Conservation (phyloP, 2,888 invertebrate genomes). For the Netelia inedita region DNA sequence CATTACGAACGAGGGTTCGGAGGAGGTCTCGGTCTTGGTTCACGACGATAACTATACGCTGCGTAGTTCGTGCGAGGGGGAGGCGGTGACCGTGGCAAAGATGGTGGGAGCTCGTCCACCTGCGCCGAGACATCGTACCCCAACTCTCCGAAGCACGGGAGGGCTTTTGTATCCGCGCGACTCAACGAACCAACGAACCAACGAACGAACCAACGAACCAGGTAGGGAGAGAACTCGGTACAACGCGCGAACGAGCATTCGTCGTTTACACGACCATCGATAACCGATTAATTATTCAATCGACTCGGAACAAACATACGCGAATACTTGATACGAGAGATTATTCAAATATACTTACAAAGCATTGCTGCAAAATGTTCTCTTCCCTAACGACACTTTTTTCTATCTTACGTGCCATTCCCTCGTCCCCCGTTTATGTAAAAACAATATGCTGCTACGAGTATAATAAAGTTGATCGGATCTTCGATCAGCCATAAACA, state of each 20-base stretch:
- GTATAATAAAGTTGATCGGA: background rate
- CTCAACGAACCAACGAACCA: no score
- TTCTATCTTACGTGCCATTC: background rate
- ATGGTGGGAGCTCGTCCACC: conserved; percentile 77
- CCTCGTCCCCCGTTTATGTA: background rate
- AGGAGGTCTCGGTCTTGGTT: conserved; percentile 31
- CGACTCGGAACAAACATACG: conserved; percentile 46
- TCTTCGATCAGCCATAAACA: background rate
- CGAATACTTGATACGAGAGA: conserved; percentile 33
- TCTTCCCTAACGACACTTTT: background rate
- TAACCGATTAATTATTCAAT: conserved; percentile 63
- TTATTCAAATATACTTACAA: background rate
- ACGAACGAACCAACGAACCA: no score
- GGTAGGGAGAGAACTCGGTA: background rate
- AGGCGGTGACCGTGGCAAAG: conserved; percentile 48
- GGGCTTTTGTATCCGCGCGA: no score
- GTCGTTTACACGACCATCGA: conserved; percentile 67
- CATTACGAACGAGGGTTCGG: conserved; percentile 50
- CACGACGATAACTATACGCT: background rate
- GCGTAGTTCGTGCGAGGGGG: conserved; percentile 56
- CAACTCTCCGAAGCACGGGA: conserved; percentile 21
- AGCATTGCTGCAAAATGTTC: background rate
- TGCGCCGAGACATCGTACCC: conserved; percentile 70
- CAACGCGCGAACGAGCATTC: conserved; percentile 60
- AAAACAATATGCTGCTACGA: background rate